Conservation (phyloP, 2,888 invertebrate genomes). For the Notodonta ziczac region DNA sequence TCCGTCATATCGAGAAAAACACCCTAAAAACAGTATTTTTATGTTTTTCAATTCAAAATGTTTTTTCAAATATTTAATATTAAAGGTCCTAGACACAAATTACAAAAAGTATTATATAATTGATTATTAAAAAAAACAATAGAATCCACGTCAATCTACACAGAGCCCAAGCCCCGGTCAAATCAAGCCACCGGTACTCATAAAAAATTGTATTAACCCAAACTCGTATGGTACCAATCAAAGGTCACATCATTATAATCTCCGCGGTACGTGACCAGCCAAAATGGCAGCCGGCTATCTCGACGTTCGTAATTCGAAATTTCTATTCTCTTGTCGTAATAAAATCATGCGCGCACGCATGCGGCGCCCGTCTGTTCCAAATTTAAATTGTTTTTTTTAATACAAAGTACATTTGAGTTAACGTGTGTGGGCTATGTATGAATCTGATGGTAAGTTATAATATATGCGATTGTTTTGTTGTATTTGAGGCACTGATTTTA, state of each 20-base stretch:
- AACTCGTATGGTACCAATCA: conserved; percentile 66
- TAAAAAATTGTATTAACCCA: conserved; percentile 76
- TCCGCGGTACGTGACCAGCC: conserved; percentile 73
- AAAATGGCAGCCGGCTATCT: conserved; percentile 63
- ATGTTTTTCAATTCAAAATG: too few species aligned
- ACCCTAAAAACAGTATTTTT: too few species aligned
- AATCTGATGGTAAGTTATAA: neutral
- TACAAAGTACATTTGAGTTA: conserved; percentile 6
- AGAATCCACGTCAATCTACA: conserved; percentile 24
- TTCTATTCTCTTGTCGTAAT: conserved; percentile 79
- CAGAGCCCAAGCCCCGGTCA: conserved; percentile 45
- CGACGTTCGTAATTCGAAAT: conserved; percentile 69
- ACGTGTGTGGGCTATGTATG: conserved; percentile 5
- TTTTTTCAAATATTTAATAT: too few species aligned
- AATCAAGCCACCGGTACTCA: conserved; percentile 69
- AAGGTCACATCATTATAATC: conserved; percentile 81
- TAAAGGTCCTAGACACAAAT: neutral
- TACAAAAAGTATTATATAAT: neutral
- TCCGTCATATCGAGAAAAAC: too few species aligned
- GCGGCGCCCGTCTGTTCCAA: conserved; percentile 45
- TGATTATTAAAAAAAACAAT: conserved; percentile 10
- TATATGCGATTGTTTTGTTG: neutral
- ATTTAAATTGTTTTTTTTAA: conserved; percentile 49
- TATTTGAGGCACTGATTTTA: too few species aligned
- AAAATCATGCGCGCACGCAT: conserved; percentile 75